Base-by-base conservation (phyloP, 2,797 vertebrate genomes). In the Characodon lateralis region DNA sequence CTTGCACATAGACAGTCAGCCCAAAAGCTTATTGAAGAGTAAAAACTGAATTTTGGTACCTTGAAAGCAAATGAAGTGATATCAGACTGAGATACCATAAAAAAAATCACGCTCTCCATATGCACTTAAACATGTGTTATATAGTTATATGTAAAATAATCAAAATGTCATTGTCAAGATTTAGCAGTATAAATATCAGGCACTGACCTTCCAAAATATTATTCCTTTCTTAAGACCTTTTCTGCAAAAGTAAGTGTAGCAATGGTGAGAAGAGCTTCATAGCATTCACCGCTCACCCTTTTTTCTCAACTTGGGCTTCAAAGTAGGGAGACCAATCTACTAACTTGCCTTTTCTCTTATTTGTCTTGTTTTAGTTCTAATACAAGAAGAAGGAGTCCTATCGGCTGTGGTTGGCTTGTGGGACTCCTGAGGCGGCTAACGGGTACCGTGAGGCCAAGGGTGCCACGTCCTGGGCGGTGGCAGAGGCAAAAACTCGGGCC, bases 51-150 rank as follows among this genome's bases (percentile, higher is more conserved):
- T 76, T 58, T 65, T 48, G 35, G 71, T 72, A 69, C 14, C n/a
- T 12, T 81, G 13, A 77, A 78, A 83, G 68, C 22, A 73, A 73
- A 71, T 50, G 63, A 66, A 65, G 78, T 28, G 46, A 43, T 35
- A 41, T 12, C 59, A 48, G 63, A 63, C 0, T 22, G 20, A 31
- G 39, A 65, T 79, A 66, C 35, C 46, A 58, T 74, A 35, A 6
- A 46, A 6, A 46, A 59, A 59, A 14, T 46, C 43, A 18, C n/a
- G 16, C 10, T 50, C 13, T 71, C 46, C 46, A 35, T 35, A 24
- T 61, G 28, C 22, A 18, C 18, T 50, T 16, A 41, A 72, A 16
- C 8, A 41, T 55, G 22, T 6, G 22, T 6, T 13, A n/a, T 12
- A 68, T 43, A n/a, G 31, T 31, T 35, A 35, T 35, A 35, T 35